Percentiles rank a stretch among this genome's conserved stretches.
Conservation (phyloP, 2,797 vertebrate species). For the Centroberyx gerrardi region DNA sequence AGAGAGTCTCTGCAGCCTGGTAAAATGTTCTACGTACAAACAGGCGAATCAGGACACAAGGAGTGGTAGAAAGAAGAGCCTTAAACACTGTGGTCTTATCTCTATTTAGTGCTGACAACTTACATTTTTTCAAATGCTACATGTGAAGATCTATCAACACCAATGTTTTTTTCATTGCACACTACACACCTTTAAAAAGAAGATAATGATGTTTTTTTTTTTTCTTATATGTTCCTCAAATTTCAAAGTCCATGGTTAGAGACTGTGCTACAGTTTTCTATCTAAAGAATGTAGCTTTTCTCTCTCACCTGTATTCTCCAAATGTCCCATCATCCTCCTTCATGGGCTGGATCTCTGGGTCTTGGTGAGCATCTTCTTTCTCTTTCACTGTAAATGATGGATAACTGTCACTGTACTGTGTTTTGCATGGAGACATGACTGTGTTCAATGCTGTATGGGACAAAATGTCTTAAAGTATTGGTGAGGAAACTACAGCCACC, state of each 20-base stretch:
- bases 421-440: too few relatives aligned
- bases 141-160: too few relatives aligned
- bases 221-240: too few relatives aligned
- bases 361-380: slow-evolving; percentile 98
- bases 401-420: neutral
- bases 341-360: slow-evolving; percentile 99
- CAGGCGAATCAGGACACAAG: slow-evolving; percentile 60
- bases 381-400: slow-evolving; percentile 91
- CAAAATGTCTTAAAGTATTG: neutral
- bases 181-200: too few relatives aligned
- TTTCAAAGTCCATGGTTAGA: too few relatives aligned
- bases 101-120: too few relatives aligned
- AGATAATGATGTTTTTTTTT: too few relatives aligned
- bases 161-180: too few relatives aligned
- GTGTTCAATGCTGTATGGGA: too few relatives aligned
- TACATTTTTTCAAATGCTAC: too few relatives aligned
- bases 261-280: too few relatives aligned
- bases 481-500: neutral
- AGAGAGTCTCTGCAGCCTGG: slow-evolving; percentile 71
- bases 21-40: slow-evolving; percentile 78
- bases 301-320: slow-evolving; percentile 96
- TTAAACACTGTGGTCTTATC: neutral
- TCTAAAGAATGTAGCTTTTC: neutral
- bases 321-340: slow-evolving; percentile 99
- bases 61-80: neutral